Evolutionary conservation across 2,113 vertebrate genomes (phyloP).

Genomic region (Castor canadensis): DNA sequence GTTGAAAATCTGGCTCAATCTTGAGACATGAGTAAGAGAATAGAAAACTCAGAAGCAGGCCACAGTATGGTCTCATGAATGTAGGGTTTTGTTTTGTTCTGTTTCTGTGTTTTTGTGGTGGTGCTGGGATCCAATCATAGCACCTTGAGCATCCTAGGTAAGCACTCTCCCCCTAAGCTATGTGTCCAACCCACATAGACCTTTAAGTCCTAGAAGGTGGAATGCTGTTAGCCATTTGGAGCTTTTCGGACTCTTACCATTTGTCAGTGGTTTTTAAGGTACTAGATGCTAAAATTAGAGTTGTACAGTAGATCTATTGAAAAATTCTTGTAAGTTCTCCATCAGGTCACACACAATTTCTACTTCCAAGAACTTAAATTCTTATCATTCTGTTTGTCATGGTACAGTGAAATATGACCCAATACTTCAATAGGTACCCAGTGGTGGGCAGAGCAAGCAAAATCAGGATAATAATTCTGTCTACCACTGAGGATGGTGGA

Average conservation of each 20-base stretch:
- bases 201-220: neutral
- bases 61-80: neutral
- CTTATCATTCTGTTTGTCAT: neutral
- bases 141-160: neutral
- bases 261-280: neutral
- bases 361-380: neutral
- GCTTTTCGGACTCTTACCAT: neutral
- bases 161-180: neutral
- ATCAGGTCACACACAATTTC: neutral
- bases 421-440: rapidly evolving
- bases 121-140: neutral
- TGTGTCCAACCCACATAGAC: neutral
- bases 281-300: neutral
- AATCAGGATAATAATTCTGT: neutral
- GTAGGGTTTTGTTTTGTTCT: neutral
- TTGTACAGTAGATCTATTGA: neutral
- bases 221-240: neutral
- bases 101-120: neutral
- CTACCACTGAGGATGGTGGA: neutral
- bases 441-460: no score
- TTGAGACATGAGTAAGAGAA: neutral
- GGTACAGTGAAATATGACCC: neutral
- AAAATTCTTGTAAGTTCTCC: neutral
- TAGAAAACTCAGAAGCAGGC: neutral
- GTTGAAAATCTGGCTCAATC: neutral